These are phyloP conservation scores for Remorina albescens DNA, from an alignment of 2,797 vertebrate species.

Conservation along the genomic window DNA sequence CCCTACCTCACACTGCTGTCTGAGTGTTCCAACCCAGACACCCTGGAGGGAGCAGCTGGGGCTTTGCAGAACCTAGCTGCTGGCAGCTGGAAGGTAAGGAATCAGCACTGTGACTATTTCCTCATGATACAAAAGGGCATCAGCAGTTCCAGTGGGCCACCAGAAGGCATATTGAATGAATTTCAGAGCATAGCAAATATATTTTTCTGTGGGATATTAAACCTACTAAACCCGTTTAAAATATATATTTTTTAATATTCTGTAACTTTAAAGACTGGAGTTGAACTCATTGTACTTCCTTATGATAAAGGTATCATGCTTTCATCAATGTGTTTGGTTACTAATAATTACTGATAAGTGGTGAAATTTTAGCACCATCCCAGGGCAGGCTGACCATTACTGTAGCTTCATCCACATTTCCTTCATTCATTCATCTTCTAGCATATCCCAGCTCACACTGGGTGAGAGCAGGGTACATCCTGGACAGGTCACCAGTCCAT, in stretches of 20 bases:
- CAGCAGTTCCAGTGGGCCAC: constrained; percentile 23
- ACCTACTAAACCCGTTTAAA: too few species aligned
- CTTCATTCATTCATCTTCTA: too few species aligned
- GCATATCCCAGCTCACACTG: too few species aligned
- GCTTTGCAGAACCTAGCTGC: constrained; percentile 98
- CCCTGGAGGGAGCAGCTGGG: constrained; percentile 97
- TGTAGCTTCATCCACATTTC: too few species aligned
- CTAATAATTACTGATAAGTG: too few species aligned
- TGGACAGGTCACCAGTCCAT: too few species aligned
- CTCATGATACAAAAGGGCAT: constrained; percentile 44
- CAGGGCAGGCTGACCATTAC: too few species aligned
- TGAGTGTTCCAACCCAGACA: constrained; percentile 99
- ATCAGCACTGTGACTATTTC: background rate
- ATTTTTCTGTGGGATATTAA: constrained; percentile 6
- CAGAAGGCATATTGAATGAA: constrained; percentile 23
- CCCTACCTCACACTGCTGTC: constrained; percentile 99
- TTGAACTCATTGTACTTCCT: background rate
- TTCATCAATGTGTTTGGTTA: background rate
- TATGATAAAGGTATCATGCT: background rate
- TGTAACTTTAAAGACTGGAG: background rate
- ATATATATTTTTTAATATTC: too few species aligned
- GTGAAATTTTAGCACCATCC: too few species aligned
- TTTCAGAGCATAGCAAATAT: background rate
- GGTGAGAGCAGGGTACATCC: too few species aligned
- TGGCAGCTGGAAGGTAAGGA: constrained; percentile 96